A percentile compares a stretch with the other conserved stretches of the same genome.
phyloP scores from a whole-genome alignment of 2,113 vertebrate genomes.

The Lycaon pictus region DNA sequence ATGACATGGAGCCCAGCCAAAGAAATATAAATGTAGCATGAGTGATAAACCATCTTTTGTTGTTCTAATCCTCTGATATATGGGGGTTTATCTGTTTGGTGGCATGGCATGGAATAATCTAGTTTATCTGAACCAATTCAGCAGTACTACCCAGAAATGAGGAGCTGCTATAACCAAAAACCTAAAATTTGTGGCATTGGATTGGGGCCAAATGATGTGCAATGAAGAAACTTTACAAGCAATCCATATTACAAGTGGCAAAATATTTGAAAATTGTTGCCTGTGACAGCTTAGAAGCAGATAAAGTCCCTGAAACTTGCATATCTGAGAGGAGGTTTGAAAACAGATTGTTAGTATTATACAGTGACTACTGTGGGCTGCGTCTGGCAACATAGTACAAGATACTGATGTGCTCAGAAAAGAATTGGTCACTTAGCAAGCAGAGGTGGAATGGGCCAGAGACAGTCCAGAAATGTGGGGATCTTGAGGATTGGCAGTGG shows the following conservation, averaged over 20 bases:
- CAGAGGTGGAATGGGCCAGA: neutral
- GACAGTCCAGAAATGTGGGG: neutral
- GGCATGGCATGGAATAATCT: neutral
- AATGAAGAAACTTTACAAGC: neutral
- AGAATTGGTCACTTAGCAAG: neutral
- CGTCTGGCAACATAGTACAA: neutral
- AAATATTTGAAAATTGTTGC: conserved; percentile 19
- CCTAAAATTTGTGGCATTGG: neutral
- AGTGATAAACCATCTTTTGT: neutral
- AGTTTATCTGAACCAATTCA: neutral
- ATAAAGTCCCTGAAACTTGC: neutral
- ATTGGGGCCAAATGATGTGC: neutral
- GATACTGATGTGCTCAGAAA: neutral
- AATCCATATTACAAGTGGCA: neutral
- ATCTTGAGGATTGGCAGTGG: neutral
- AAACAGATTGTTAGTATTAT: neutral
- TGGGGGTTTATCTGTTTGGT: neutral
- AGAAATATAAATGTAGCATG: neutral
- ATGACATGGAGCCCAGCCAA: neutral
- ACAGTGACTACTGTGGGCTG: neutral
- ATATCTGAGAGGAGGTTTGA: neutral
- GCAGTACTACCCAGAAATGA: neutral
- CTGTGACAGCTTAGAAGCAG: neutral
- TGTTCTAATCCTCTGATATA: neutral
- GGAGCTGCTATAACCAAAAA: neutral